Evolutionary conservation across 2,888 invertebrate genomes (phyloP), one percentile per base, ranked within the genome.

Genomic region (Papilio protenor): DNA sequence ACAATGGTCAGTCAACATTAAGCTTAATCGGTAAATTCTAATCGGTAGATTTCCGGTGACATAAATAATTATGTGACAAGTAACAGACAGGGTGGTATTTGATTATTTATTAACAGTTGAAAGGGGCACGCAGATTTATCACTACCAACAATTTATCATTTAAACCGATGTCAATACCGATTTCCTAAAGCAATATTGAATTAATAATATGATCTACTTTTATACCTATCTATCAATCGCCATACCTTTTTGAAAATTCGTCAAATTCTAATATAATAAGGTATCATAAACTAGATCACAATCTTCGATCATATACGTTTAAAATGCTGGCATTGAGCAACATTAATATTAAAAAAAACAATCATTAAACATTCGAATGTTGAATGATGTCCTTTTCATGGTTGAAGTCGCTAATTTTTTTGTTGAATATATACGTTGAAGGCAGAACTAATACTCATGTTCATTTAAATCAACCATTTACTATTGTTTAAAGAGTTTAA

Each of bases 131-230:
- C 16, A 27, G 16, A 40, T 66, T 40, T 66, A 40, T 73, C 47
- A 47, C 47, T 73, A 47, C 59, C 18, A 14, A 47, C 18, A 27
- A 73, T 73, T 61, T 47, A 73, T 73, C 47, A 73, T 73, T 73
- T 23, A 59, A 73, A 73, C 59, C 61, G 45, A 61, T 27, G 18
- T 23, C 23, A 69, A 45, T 47, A 27, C 18, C 27, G 11, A 40
- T 66, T 10, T 16, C 66, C 40, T 66, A n/a, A 66, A 40, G n/a
- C 66, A 66, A 40, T n/a, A 66, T n/a, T 66, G n/a, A 66, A 16
- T 64, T 21, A 64, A n/a, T n/a, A n/a, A 40, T 40, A n/a, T 40
- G 1, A n/a, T 40, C 61, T 61, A 27, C 14, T 61, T 61, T 16
- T 27, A 16, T 23, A 23, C 12, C 1, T 23, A 59, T 12, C 18